phyloP scores from a whole-genome alignment of 2,888 invertebrate genomes.

The Branchipolynoe longqiensis region DNA sequence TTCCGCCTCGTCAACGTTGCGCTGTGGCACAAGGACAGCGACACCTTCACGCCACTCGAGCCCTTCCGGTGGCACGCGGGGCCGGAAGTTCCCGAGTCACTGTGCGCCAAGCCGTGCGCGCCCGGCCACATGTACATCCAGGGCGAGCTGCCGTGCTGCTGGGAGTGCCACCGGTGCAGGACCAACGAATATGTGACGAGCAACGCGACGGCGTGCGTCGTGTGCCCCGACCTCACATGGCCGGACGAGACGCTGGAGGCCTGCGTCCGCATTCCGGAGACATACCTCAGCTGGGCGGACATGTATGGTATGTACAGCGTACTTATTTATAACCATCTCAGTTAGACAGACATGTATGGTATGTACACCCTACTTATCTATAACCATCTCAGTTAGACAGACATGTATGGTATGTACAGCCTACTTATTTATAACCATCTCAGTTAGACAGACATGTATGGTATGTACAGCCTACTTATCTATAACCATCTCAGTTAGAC shows the following conservation, averaged over 20 bases:
- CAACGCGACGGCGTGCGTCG: conserved; percentile 53
- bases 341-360: too few relatives aligned
- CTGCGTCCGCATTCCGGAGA: conserved; percentile 50
- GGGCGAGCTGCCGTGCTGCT: conserved; percentile 62
- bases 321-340: too few relatives aligned
- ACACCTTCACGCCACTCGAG: not conserved
- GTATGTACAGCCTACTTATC: too few relatives aligned
- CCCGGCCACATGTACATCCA: conserved; percentile 55
- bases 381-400: too few relatives aligned
- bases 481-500: too few relatives aligned
- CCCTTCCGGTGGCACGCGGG: not conserved
- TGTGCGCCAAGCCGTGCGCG: conserved; percentile 52
- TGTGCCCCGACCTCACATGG: conserved; percentile 60
- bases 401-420: too few relatives aligned
- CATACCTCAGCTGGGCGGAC: conserved; percentile 52
- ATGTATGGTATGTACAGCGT: too few relatives aligned
- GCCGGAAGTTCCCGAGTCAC: conserved; percentile 31
- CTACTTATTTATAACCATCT: too few relatives aligned
- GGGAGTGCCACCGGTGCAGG: conserved; percentile 62
- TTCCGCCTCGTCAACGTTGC: conserved; percentile 58
- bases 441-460: too few relatives aligned
- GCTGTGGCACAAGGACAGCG: conserved; percentile 58
- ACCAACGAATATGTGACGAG: conserved; percentile 57
- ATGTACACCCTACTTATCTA: too few relatives aligned
- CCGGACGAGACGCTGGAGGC: conserved; percentile 55